Evolutionary conservation across 1,140 invertebrate species (phyloP).

Genomic region (Rhyzopertha dominica): DNA sequence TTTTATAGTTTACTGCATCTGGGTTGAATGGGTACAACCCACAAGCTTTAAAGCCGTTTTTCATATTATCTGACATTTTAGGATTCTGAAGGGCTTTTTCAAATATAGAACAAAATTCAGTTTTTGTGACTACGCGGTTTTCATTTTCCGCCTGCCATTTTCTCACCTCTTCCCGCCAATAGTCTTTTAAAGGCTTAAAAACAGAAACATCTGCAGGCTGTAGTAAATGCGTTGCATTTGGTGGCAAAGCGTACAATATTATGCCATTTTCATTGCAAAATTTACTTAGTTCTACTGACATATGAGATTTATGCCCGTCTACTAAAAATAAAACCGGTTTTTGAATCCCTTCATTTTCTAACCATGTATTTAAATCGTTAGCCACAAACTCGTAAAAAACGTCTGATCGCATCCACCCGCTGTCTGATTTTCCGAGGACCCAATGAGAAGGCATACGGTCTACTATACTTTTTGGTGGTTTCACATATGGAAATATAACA

Average conservation of each 20-base stretch:
- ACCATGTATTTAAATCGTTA: constrained; percentile 37
- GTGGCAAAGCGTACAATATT: constrained; percentile 9
- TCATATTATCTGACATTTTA: no score
- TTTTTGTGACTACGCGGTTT: constrained; percentile 2
- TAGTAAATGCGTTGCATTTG: constrained; percentile 7
- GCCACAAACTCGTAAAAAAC: constrained; percentile 42
- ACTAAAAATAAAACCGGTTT: constrained; percentile 40
- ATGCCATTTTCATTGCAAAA: constrained; percentile 34
- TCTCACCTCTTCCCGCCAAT: constrained; percentile 2
- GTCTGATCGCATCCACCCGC: constrained; percentile 41
- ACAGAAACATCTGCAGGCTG: constrained; percentile 5
- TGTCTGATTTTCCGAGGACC: constrained; percentile 35
- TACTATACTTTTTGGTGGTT: constrained; percentile 20
- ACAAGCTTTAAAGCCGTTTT: no score
- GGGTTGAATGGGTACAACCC: no score
- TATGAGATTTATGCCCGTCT: constrained; percentile 43
- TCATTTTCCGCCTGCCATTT: constrained; percentile 3
- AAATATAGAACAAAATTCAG: neutral
- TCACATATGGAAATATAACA: constrained; percentile 29
- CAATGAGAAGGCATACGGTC: constrained; percentile 33
- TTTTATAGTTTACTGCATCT: no score
- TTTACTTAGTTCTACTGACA: constrained; percentile 37
- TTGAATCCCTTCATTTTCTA: constrained; percentile 33
- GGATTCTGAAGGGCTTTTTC: no score
- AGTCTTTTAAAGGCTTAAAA: constrained; percentile 9